Conservation (phyloP, 2,888 invertebrate genomes). For the Nomada fucata region DNA sequence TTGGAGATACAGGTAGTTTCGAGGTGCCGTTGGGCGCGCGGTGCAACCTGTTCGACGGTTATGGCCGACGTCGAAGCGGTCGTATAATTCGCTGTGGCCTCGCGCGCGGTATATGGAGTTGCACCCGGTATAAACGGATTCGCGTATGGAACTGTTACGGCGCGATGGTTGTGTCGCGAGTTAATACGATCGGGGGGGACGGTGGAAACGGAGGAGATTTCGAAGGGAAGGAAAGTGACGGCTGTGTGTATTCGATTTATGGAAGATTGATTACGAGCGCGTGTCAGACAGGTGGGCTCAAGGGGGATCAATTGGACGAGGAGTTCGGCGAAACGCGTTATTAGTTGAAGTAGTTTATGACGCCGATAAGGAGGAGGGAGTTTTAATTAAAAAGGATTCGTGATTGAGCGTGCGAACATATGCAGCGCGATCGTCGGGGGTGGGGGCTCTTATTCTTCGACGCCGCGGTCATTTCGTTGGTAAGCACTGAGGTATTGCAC, state of each 20-base stretch:
- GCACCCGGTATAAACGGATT: no score
- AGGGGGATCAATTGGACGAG: no score
- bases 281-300: neutral
- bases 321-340: no score
- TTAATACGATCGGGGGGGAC: neutral
- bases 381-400: no score
- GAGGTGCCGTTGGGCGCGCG: neutral
- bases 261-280: slow-evolving; percentile 7
- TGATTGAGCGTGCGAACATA: no score
- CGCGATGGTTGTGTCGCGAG: neutral
- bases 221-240: neutral
- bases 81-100: neutral
- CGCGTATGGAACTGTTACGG: neutral
- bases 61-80: slow-evolving; percentile 2
- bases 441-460: no score
- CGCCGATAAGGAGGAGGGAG: no score
- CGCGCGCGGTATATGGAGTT: no score
- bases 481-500: no score
- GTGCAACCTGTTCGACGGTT: neutral
- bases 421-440: no score
- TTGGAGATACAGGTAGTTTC: neutral
- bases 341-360: no score
- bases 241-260: neutral
- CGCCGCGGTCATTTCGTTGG: no score
- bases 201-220: slow-evolving; percentile 15